These are phyloP conservation scores for Ovis canadensis DNA, from an alignment of 2,113 vertebrate genomes.

Conservation along the genomic window DNA sequence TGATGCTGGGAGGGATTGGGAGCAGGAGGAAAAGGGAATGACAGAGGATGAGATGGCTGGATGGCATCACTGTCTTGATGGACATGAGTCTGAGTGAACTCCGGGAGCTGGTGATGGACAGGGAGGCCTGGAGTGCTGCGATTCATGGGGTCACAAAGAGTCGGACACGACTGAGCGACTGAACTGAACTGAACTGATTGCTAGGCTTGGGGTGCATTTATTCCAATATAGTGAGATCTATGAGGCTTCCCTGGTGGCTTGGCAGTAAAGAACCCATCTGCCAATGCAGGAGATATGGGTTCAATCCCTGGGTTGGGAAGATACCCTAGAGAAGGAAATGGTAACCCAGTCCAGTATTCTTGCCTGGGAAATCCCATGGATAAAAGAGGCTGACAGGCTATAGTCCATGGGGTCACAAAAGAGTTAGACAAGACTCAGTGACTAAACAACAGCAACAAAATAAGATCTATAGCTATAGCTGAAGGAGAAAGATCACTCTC, in stretches of 20 bases:
- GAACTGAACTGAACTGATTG: too few species aligned
- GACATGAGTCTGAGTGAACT: too few species aligned
- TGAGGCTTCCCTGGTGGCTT: not conserved
- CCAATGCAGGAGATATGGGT: not conserved
- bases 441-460: not conserved
- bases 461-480: not conserved
- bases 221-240: not conserved
- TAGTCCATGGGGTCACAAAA: not conserved
- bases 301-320: not conserved
- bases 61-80: too few species aligned
- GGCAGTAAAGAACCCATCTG: not conserved
- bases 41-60: too few species aligned
- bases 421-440: not conserved
- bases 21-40: fast-evolving
- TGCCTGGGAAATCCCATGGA: not conserved
- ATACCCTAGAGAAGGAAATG: not conserved
- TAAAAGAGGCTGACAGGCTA: not conserved
- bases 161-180: too few species aligned
- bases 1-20: too few species aligned
- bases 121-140: too few species aligned
- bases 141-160: too few species aligned
- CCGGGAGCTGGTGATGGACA: too few species aligned
- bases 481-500: not conserved
- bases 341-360: not conserved
- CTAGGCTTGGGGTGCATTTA: not conserved